Base-by-base conservation (phyloP, 2,797 vertebrate genomes). In the Amniataba percoides region DNA sequence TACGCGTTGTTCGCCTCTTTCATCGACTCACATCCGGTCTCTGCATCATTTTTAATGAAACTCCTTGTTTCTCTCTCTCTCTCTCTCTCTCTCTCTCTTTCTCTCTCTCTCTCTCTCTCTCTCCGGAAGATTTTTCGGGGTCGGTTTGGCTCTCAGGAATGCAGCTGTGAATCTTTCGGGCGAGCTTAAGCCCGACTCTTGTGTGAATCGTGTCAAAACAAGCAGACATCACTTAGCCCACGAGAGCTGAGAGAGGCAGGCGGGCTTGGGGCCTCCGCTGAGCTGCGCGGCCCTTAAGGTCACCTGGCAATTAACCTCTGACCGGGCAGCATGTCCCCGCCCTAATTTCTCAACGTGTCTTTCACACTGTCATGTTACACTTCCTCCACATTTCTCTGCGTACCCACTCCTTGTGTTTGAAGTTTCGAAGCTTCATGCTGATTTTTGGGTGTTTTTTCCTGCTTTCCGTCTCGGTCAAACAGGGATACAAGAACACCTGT, bases 151-250 rank as follows among this genome's bases (percentile, higher is more conserved):
- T 88, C 88, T 85, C 67, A 88, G 93, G 93, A 95, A 95, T 93
- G 93, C 82, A 72, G 79, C 87, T 86, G 77, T 70, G 80, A 87
- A 88, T 83, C 80, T 86, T 73, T 51, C 88, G 56, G 56, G 53
- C 7, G 46, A 84, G 85, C 61, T 71, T 79, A 86, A 88, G 89
- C 83, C 80, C 74, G 46, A 78, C 83, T 86, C 85, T 94, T 94
- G 94, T 90, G 93, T 94, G 90, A 95, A 95, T 81, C 71, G 59
- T 94, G 94, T 95, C 94, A 95, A 93, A 95, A 95, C 94, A 95
- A 74, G 91, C 90, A 78, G 81, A 86, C 89, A 74, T 94, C 92
- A 93, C 91, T 92, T 91, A 92, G 87, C 82, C 87, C 85, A 82
- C 1, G 81, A 82, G 82, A 86, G 86, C 86, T 75, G 74, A 74